Conservation (phyloP, 2,888 invertebrate species). For the Willowsia nigromaculata region DNA sequence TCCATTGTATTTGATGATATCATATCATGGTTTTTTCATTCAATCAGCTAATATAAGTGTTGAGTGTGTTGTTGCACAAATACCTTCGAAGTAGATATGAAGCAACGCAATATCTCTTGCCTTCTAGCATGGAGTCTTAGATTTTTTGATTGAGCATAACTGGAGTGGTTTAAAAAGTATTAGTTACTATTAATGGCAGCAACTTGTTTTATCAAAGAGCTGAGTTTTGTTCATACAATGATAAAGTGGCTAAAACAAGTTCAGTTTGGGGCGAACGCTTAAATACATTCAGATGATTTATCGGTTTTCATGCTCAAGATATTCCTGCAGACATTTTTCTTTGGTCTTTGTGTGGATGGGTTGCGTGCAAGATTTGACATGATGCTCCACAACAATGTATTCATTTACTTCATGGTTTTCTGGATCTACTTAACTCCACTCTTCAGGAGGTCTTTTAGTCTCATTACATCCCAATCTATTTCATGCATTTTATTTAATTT, state of each 20-base stretch:
- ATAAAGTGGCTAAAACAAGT: neutral
- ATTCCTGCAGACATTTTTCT: slow-evolving; percentile 22
- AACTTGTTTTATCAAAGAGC: too few species aligned
- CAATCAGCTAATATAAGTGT: too few species aligned
- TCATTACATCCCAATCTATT: slow-evolving; percentile 67
- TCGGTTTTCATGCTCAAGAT: neutral
- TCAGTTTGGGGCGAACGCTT: neutral
- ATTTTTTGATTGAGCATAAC: too few species aligned
- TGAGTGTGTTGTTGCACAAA: too few species aligned
- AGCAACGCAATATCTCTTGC: too few species aligned
- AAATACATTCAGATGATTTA: slow-evolving; percentile 49
- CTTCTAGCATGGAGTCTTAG: too few species aligned
- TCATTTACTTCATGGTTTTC: slow-evolving; percentile 61
- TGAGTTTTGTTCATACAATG: neutral
- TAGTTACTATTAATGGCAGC: too few species aligned
- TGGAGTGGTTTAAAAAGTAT: too few species aligned
- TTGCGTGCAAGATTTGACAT: slow-evolving; percentile 54
- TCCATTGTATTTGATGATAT: too few species aligned
- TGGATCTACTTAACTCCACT: slow-evolving; percentile 62
- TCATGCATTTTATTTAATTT: slow-evolving; percentile 62
- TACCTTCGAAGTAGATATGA: too few species aligned
- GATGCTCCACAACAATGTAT: slow-evolving; percentile 39
- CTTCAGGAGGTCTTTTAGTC: slow-evolving; percentile 69
- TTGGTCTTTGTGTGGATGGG: neutral
- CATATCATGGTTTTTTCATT: too few species aligned